Conservation (phyloP, 2,113 vertebrate genomes). For the Diadophis punctatus region DNA sequence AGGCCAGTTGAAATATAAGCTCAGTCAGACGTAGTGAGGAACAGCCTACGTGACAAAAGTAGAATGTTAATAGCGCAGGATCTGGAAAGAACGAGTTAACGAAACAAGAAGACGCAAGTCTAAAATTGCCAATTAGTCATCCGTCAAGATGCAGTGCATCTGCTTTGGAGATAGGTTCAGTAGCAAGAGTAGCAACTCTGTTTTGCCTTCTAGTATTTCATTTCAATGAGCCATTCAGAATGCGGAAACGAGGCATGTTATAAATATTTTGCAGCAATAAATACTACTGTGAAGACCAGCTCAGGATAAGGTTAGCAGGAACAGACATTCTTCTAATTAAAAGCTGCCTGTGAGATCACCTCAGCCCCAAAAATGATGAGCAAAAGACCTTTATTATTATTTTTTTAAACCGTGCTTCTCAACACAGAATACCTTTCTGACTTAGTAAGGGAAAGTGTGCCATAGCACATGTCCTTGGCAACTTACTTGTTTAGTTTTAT, state of each 20-base stretch:
- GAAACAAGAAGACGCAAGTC: background rate
- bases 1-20: background rate
- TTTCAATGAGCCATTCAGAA: background rate
- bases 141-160: background rate
- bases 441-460: background rate
- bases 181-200: background rate
- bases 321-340: background rate
- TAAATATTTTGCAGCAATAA: background rate
- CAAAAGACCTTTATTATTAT: background rate
- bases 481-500: background rate
- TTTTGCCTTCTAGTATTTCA: background rate
- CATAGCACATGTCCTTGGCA: background rate
- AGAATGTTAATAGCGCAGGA: background rate
- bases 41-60: background rate
- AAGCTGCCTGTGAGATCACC: background rate
- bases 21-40: background rate
- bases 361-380: background rate
- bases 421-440: background rate
- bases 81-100: background rate
- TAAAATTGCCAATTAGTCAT: background rate
- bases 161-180: background rate
- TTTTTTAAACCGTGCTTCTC: background rate
- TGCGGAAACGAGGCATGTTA: background rate
- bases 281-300: background rate
- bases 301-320: background rate